Evolutionary conservation across 1,140 invertebrate genomes (phyloP), one percentile per base, ranked within the genome.

Genomic region (Hyphantria cunea): DNA sequence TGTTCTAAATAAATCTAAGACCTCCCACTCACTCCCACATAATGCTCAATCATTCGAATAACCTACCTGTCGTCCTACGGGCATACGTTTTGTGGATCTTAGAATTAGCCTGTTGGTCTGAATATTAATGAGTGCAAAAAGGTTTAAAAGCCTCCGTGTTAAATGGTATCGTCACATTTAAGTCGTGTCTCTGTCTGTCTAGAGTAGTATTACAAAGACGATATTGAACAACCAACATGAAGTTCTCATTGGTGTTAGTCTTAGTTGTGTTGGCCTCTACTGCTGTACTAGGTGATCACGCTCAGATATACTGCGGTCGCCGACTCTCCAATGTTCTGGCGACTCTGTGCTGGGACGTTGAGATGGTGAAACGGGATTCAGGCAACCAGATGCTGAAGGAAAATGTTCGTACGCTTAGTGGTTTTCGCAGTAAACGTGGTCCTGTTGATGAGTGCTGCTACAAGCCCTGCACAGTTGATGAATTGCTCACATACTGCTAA

Each of bases 371-470:
- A 31, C 44, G 54, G 4, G 54, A 48, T 25, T 31, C 42, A 0
- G 42, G 54, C 10, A 34, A 42, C 42, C 47, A 42, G 54, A n/a
- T 32, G 10, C 41, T 12, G 5, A 15, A 32, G 7, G 39, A 32
- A 14, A 42, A 32, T 0, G 12, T 13, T 12, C 31, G 8, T 0
- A 25, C 32, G 6, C 32, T 56, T 7, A 32, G 17, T 37, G 42
- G 54, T 4, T 9, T n/a, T n/a, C 54, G 54, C 6, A 32, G 32
- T 11, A 56, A 48, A 34, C 44, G 54, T 10, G 54, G 54, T 4
- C 54, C 44, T 6, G 54, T 45, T 6, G 54, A 56, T 10, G 54
- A 56, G 32, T 56, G 54, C 54, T 56, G 54, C 10, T 41, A 56
- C 0, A 56, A 56, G 6, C 13, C 54, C 0, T 56, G 54, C 13